Evolutionary conservation across 1,140 invertebrate genomes (phyloP).

Genomic region (Idris sp.): DNA sequence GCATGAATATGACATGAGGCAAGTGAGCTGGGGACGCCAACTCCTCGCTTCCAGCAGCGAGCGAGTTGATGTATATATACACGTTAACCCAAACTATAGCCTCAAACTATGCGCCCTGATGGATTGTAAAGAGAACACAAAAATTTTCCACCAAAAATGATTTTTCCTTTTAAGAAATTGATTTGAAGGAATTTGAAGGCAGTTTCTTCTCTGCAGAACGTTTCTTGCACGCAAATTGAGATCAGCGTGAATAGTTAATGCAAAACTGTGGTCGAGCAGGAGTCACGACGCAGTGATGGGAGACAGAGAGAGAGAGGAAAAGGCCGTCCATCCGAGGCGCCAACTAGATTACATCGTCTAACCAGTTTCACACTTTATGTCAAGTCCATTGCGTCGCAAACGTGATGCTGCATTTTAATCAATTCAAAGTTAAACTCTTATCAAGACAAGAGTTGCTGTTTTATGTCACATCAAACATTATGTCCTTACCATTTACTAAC

Average conservation of each 20-base stretch:
- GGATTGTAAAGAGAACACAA: too few species aligned
- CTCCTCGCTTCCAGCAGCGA: constrained; percentile 66
- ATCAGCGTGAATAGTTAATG: constrained; percentile 75
- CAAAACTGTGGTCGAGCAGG: constrained; percentile 70
- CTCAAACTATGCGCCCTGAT: constrained; percentile 53
- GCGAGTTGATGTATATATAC: constrained; percentile 63
- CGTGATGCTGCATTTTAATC: constrained; percentile 57
- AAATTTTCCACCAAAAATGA: too few species aligned
- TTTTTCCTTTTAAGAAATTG: constrained; percentile 19
- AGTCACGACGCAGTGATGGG: constrained; percentile 73
- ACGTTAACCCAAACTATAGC: too few species aligned
- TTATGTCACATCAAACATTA: too few species aligned
- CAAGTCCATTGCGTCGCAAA: constrained; percentile 62
- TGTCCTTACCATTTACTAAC: too few species aligned
- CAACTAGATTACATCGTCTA: constrained; percentile 74
- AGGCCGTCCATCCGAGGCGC: constrained; percentile 72
- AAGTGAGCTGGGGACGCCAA: constrained; percentile 75
- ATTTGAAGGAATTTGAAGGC: constrained; percentile 36
- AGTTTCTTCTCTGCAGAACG: constrained; percentile 69
- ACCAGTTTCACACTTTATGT: constrained; percentile 69
- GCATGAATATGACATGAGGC: constrained; percentile 77
- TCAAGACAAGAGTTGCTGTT: too few species aligned
- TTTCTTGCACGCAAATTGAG: constrained; percentile 76
- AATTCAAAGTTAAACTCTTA: constrained; percentile 34
- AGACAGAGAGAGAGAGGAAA: constrained; percentile 74